Base-by-base conservation (phyloP, 2,888 invertebrate genomes). In the Mythimna impura region DNA sequence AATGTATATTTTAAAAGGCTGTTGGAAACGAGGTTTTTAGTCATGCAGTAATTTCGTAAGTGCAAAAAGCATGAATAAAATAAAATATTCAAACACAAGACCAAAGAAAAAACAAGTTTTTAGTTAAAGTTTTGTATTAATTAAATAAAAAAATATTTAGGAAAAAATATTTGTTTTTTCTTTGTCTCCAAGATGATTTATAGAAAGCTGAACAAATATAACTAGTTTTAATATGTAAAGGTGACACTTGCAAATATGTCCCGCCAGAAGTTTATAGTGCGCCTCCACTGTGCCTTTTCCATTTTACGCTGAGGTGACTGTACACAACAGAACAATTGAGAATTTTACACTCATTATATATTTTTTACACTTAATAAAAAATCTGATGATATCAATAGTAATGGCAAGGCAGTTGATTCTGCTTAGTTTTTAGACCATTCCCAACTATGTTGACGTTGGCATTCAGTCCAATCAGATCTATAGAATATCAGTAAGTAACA, bases 231-330 rank as follows among this genome's bases (percentile, higher is more conserved):
- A 89, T 74, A 80, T 90, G 88, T 91, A 91, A 93, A 93, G 84
- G 93, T 94, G 95, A 93, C 93, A 96, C 96, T 96, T 96, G 96
- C 96, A 89, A 96, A 96, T 92, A 96, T 95, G 87, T 96, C 95
- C 90, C 96, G 86, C 96, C 96, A 96, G 94, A 96, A 96, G 96
- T 96, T 96, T 92, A 96, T 95, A 76, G 96, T 96, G 94, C 96
- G 96, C 87, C 96, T 91, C 96, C 96, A 96, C 85, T 96, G 96
- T 94, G 96, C 96, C 89, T 94, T 96, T 90, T 95, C 95, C 93
- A 91, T 94, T 87, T 96, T 96, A 88, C 94, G 90, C 83, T 95
- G 94, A 34, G 96, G 95, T 91, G 96, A 96, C 96, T 96, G 94
- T 93, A 90, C 91, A 93, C 76, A 91, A 90, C 64, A 89, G 62